Percentiles rank a stretch among this genome's conserved stretches.
Evolutionary conservation across 2,113 vertebrate species (phyloP).

Genomic region (Oreotrochilus melanogaster): DNA sequence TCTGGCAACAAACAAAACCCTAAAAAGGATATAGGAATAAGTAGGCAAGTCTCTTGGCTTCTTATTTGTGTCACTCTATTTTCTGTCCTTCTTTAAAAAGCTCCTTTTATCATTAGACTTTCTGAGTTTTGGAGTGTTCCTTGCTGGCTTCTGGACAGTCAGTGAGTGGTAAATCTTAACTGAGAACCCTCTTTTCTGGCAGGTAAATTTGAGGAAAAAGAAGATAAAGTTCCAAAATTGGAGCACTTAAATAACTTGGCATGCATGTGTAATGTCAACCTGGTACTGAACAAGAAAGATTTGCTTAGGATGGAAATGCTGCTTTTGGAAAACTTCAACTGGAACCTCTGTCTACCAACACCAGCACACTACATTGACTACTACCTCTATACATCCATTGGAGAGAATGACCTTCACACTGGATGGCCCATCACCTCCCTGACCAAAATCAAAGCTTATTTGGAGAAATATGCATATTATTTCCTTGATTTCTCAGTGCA

Average conservation of each 20-base stretch:
- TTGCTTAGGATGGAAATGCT: slow-evolving; percentile 89
- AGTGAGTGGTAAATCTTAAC: not conserved
- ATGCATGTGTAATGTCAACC: slow-evolving; percentile 84
- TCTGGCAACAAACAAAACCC: not conserved
- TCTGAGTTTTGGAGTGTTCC: not conserved
- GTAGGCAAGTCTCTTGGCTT: not conserved
- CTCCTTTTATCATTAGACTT: not conserved
- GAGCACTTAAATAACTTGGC: slow-evolving; percentile 88
- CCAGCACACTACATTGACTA: slow-evolving; percentile 95
- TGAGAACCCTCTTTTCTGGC: not conserved
- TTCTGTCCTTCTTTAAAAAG: not conserved
- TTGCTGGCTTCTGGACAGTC: not conserved
- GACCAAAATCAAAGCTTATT: slow-evolving; percentile 86
- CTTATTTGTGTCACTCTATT: not conserved
- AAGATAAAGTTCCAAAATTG: slow-evolving; percentile 88
- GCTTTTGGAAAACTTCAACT: slow-evolving; percentile 89
- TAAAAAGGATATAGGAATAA: not conserved
- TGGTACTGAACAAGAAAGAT: slow-evolving; percentile 87
- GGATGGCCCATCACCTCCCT: slow-evolving; percentile 87
- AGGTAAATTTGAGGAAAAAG: slow-evolving; percentile 95
- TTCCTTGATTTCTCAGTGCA: slow-evolving; percentile 91
- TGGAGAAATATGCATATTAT: slow-evolving; percentile 91
- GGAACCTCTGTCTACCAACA: slow-evolving; percentile 93
- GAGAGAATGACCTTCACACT: slow-evolving; percentile 87
- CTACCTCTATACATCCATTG: slow-evolving; percentile 88